Percentiles rank a stretch among this genome's conserved stretches.
Evolutionary conservation across 2,888 invertebrate genomes (phyloP).

Genomic region (Melitaea athalia): DNA sequence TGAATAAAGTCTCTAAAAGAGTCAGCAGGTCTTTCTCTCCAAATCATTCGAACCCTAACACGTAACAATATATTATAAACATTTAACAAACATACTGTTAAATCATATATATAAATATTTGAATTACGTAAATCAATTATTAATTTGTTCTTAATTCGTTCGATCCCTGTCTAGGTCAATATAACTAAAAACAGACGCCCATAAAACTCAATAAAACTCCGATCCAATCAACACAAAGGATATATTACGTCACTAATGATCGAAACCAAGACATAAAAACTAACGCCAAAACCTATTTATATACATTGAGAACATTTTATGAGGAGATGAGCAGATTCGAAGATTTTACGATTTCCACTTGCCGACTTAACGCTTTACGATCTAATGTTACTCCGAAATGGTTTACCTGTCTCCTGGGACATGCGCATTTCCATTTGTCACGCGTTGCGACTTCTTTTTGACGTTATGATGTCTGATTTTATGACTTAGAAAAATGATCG

Average conservation of each 20-base stretch:
- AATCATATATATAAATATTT: no score
- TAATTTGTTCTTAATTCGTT: not conserved
- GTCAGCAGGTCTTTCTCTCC: no score
- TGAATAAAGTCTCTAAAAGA: no score
- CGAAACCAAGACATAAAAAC: slow-evolving; percentile 34
- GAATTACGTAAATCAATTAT: no score
- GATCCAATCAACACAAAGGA: slow-evolving; percentile 19
- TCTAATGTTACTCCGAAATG: slow-evolving; percentile 29
- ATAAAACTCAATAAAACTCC: slow-evolving; percentile 5
- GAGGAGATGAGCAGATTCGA: slow-evolving; percentile 45
- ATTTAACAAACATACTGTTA: no score
- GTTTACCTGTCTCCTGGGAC: slow-evolving; percentile 34
- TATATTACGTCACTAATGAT: slow-evolving; percentile 19
- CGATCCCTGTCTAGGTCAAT: not conserved
- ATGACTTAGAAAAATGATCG: slow-evolving; percentile 11
- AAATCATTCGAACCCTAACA: no score
- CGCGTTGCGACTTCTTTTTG: slow-evolving; percentile 14
- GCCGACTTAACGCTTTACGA: slow-evolving; percentile 44
- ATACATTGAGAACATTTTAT: slow-evolving; percentile 47
- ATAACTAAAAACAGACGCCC: slow-evolving; percentile 17
- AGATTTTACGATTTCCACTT: slow-evolving; percentile 46
- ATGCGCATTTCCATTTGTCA: slow-evolving; percentile 27
- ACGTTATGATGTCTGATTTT: slow-evolving; percentile 11
- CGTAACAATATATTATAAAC: no score
- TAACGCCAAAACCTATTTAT: slow-evolving; percentile 43